Conservation (phyloP, 2,113 vertebrate genomes). For the Semnornis frantzii region DNA sequence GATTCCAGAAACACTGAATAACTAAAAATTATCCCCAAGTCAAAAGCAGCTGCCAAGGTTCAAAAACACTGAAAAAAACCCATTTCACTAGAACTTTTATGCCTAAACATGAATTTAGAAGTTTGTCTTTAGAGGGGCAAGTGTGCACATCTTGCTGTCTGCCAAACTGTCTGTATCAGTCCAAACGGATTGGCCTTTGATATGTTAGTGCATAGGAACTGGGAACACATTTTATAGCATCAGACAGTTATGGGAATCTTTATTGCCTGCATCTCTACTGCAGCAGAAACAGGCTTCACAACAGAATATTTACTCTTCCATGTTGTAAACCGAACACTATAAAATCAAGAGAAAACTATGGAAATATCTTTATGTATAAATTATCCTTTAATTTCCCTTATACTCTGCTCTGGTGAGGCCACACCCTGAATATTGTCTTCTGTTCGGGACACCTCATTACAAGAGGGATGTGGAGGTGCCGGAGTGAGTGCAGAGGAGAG, state of each 20-base stretch:
- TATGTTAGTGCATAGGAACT: neutral
- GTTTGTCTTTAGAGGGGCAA: neutral
- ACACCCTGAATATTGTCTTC: no score
- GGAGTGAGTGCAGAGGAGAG: no score
- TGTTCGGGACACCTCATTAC: no score
- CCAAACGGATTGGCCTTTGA: neutral
- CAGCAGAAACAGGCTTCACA: neutral
- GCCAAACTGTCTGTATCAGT: neutral
- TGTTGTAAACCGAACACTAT: neutral
- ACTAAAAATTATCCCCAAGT: conserved; percentile 13
- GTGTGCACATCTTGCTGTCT: neutral
- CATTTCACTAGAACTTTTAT: conserved; percentile 18
- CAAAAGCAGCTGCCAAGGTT: conserved; percentile 22
- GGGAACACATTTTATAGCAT: neutral
- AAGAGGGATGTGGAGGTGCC: no score
- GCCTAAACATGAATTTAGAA: neutral
- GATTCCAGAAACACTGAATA: conserved; percentile 41
- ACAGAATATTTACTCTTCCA: neutral
- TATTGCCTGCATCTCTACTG: neutral
- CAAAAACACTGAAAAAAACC: neutral
- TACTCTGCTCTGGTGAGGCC: no score
- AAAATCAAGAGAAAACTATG: neutral
- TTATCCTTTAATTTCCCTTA: neutral
- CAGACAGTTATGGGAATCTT: neutral
- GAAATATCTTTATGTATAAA: neutral